These are phyloP conservation scores for Mactra quadrangularis DNA, from an alignment of 1,140 invertebrate species.

Conservation along the genomic window DNA sequence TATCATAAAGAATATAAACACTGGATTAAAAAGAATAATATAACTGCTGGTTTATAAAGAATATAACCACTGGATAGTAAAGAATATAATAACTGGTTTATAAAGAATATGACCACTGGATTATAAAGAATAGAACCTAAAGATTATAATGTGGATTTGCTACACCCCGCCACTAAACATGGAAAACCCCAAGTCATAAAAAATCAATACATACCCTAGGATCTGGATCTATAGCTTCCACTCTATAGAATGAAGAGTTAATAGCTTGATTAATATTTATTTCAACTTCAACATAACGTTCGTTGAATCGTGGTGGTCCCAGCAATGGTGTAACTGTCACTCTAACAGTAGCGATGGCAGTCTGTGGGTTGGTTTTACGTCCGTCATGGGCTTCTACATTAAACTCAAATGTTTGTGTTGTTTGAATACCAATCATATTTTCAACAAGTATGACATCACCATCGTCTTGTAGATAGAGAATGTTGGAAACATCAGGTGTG, in stretches of 20 bases:
- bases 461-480: constrained; percentile 72
- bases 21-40: no score
- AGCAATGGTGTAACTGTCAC: constrained; percentile 57
- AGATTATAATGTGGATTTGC: no score
- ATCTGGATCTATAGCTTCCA: constrained; percentile 29
- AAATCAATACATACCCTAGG: constrained; percentile 42
- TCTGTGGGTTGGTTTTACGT: constrained; percentile 29
- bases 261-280: constrained; percentile 66
- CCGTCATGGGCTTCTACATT: constrained; percentile 61
- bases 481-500: background rate
- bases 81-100: no score
- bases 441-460: constrained; percentile 63
- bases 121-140: no score
- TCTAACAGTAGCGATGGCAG: constrained; percentile 43
- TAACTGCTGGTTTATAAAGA: no score
- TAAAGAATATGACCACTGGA: no score
- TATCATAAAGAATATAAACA: no score
- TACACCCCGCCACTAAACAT: no score
- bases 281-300: constrained; percentile 50
- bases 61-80: no score
- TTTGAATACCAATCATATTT: constrained; percentile 7
- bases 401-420: constrained; percentile 38
- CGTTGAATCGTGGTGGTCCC: constrained; percentile 67
- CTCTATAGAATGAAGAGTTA: constrained; percentile 48
- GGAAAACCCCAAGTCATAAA: no score